Conservation (phyloP, 2,113 vertebrate species). For the Ictalurus punctatus region DNA sequence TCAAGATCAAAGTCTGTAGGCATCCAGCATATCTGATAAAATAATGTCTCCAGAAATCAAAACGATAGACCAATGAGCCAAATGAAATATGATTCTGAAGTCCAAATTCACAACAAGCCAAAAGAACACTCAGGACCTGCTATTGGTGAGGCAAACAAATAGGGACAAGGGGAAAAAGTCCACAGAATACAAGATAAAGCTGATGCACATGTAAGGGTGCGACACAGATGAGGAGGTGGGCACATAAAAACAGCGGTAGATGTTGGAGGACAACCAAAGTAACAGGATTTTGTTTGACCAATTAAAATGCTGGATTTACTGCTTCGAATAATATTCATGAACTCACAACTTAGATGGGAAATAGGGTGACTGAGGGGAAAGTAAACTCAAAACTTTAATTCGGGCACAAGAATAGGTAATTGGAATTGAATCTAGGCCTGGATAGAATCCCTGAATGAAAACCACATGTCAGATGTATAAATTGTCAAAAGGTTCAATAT, state of each 20-base stretch:
- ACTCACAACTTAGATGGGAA: background rate
- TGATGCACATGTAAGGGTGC: background rate
- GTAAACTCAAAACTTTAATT: background rate
- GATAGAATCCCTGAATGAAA: background rate
- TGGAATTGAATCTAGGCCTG: background rate
- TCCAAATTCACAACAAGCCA: background rate
- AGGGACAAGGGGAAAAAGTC: background rate
- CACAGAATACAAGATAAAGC: background rate
- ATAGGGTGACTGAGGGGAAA: background rate
- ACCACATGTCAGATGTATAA: background rate
- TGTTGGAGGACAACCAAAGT: background rate
- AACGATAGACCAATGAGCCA: background rate
- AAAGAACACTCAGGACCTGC: background rate
- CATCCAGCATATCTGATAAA: background rate
- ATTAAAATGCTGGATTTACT: background rate
- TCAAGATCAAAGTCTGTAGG: background rate
- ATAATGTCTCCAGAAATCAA: background rate
- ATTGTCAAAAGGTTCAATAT: background rate
- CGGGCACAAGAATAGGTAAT: background rate
- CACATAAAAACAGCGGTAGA: background rate
- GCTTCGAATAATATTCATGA: background rate
- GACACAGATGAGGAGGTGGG: background rate
- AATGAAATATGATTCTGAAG: background rate
- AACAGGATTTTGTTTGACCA: background rate
- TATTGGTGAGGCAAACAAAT: background rate